Conservation (phyloP, 2,888 invertebrate genomes). For the Rhopalosiphum nymphaeae region DNA sequence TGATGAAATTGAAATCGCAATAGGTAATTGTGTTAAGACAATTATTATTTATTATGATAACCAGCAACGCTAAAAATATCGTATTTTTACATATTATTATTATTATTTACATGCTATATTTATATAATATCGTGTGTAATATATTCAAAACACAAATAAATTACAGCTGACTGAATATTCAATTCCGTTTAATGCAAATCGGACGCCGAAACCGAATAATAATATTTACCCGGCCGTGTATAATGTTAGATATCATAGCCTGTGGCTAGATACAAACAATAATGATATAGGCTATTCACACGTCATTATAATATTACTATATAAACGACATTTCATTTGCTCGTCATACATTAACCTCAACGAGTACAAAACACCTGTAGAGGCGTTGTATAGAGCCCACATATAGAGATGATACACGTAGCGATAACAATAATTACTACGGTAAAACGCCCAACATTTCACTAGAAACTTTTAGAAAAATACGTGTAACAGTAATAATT, state of each 20-base stretch:
- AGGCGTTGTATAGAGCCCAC: neutral
- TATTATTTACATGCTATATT: neutral
- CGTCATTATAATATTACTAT: neutral
- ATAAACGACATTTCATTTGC: neutral
- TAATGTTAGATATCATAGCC: neutral
- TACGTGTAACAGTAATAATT: neutral
- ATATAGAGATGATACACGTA: neutral
- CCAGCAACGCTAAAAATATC: neutral
- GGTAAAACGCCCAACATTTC: neutral
- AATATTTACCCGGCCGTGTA: neutral
- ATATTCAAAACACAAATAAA: neutral
- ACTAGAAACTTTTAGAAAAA: neutral
- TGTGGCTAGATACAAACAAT: neutral
- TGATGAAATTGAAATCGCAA: neutral
- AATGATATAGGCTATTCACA: neutral
- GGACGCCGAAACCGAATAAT: neutral
- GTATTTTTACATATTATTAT: neutral
- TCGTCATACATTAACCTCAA: neutral
- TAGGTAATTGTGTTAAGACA: neutral
- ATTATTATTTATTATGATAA: too few species aligned
- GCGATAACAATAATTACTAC: neutral
- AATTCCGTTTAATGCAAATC: neutral
- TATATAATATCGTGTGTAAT: neutral
- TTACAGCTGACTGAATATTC: neutral
- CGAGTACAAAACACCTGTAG: neutral